Evolutionary conservation across 2,113 vertebrate genomes (phyloP).

Genomic region (Brachypodius melanocephalos): DNA sequence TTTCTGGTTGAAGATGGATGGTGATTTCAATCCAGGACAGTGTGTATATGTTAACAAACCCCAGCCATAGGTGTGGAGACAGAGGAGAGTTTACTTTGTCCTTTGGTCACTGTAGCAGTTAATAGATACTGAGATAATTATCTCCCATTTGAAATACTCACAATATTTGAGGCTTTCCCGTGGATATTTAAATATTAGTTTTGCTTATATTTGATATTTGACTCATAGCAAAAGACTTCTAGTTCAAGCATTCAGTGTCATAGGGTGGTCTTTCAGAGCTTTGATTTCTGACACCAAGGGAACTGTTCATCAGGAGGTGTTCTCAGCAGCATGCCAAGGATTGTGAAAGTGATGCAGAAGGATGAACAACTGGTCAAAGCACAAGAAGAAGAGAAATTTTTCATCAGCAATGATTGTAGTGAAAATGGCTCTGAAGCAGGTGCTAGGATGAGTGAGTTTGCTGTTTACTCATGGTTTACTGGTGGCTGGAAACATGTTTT

Average conservation of each 20-base stretch:
- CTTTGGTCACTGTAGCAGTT: background rate
- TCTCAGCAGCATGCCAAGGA: background rate
- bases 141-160: background rate
- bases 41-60: background rate
- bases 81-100: background rate
- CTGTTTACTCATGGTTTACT: background rate
- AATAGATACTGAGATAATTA: background rate
- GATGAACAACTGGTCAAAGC: background rate
- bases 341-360: background rate
- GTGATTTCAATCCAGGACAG: background rate
- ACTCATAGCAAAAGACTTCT: background rate
- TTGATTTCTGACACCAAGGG: background rate
- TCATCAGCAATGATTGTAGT: background rate
- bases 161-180: background rate
- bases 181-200: background rate
- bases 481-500: background rate
- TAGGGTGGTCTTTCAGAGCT: background rate
- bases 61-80: background rate
- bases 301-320: background rate
- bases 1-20: background rate
- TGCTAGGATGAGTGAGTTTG: background rate
- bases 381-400: background rate
- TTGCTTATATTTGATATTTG: background rate
- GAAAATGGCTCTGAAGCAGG: background rate
- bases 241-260: background rate